Evolutionary conservation across 2,113 vertebrate species (phyloP).

Genomic region (Hemichromis elongatus): DNA sequence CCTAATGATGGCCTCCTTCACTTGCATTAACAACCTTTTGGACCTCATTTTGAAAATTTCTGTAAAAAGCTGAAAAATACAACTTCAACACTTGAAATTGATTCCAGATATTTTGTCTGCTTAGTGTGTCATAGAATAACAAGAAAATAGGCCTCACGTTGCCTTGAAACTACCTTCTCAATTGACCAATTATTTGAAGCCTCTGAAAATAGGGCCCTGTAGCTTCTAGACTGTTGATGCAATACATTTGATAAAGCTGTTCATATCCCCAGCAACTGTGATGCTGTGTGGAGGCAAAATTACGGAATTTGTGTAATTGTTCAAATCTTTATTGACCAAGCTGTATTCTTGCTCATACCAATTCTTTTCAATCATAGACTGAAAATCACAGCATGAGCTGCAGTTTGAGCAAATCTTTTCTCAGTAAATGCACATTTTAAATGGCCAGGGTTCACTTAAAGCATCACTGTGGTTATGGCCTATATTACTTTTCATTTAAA

Average conservation of each 20-base stretch:
- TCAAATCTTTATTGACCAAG: not conserved
- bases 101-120: not conserved
- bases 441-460: not conserved
- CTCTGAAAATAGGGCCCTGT: not conserved
- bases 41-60: not conserved
- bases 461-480: constrained; percentile 1
- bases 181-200: not conserved
- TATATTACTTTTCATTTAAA: constrained; percentile 13
- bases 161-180: not conserved
- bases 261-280: not conserved
- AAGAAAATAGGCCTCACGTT: not conserved
- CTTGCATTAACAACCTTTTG: not conserved
- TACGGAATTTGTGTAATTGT: not conserved
- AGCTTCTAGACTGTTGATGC: not conserved
- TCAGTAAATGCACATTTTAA: not conserved
- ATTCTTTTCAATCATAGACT: not conserved
- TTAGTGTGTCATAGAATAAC: not conserved
- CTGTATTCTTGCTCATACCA: not conserved
- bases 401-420: not conserved
- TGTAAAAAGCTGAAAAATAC: not conserved
- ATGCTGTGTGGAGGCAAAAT: not conserved
- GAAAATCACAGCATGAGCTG: not conserved
- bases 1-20: not conserved
- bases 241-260: not conserved
- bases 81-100: not conserved